phyloP scores from a whole-genome alignment of 1,140 invertebrate genomes.

The Cydia pomonella region DNA sequence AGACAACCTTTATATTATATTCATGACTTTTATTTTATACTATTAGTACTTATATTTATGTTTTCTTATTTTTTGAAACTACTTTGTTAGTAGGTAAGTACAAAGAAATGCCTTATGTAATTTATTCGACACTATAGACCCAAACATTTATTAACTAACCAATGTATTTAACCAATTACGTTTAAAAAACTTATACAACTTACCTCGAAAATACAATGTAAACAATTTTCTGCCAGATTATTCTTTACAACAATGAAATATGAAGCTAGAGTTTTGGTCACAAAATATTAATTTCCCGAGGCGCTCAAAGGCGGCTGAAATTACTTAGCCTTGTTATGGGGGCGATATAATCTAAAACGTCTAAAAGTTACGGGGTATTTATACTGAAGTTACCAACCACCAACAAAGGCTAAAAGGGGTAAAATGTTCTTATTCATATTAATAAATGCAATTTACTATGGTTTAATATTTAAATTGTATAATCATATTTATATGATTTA shows the following conservation, averaged over 20 bases:
- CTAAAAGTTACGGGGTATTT: not conserved
- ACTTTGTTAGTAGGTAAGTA: not conserved
- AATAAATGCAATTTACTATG: too few species aligned
- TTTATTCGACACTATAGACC: too few species aligned
- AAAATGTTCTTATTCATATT: not conserved
- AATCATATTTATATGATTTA: too few species aligned
- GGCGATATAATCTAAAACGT: not conserved
- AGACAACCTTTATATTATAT: too few species aligned
- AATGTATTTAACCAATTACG: too few species aligned
- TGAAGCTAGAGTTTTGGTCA: constrained; percentile 18
- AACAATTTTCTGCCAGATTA: not conserved
- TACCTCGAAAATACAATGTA: not conserved
- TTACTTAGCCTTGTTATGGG: constrained; percentile 15
- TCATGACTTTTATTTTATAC: too few species aligned
- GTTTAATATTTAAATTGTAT: too few species aligned
- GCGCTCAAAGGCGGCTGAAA: constrained; percentile 3
- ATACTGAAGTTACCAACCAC: not conserved
- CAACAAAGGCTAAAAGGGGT: not conserved
- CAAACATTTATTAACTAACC: too few species aligned
- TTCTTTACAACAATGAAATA: constrained; percentile 27
- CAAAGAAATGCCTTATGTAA: not conserved
- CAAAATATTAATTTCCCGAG: constrained; percentile 28
- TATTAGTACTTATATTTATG: too few species aligned
- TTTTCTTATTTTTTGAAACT: too few species aligned
- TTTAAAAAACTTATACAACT: not conserved